A percentile compares a stretch with the other conserved stretches of the same genome.
phyloP scores from a whole-genome alignment of 2,888 invertebrate species.

The Rambutsinella grinnellia region DNA sequence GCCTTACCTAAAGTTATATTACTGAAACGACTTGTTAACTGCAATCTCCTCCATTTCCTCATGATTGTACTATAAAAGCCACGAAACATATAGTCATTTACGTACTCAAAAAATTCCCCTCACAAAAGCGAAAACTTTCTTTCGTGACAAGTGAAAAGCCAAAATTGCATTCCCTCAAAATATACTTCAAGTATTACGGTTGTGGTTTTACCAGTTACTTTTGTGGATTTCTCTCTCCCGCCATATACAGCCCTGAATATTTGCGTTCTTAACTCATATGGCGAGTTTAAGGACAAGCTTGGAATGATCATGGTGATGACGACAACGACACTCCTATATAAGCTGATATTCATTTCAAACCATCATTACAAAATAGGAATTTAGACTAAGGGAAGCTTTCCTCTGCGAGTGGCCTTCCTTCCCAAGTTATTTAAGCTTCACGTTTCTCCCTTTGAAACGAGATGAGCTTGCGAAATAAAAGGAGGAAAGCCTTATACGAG shows the following conservation, averaged over 20 bases:
- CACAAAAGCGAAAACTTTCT: no score
- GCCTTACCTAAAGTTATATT: no score
- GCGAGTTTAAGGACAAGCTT: conserved; percentile 2
- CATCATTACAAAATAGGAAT: conserved; percentile 10
- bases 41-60: neutral
- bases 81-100: no score
- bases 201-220: conserved; percentile 51
- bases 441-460: conserved; percentile 38
- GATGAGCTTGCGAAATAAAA: conserved; percentile 48
- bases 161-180: conserved; percentile 48
- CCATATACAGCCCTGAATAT: neutral
- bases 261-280: neutral
- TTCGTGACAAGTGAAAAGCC: conserved; percentile 36
- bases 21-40: neutral
- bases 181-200: conserved; percentile 18
- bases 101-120: no score
- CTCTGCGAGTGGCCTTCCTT: conserved; percentile 10
- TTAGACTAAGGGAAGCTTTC: no score
- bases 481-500: conserved; percentile 49
- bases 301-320: conserved; percentile 32
- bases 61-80: no score
- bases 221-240: neutral
- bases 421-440: conserved; percentile 18
- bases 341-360: no score
- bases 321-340: no score